Conservation (phyloP, 2,113 vertebrate genomes). For the Elgaria multicarinata region DNA sequence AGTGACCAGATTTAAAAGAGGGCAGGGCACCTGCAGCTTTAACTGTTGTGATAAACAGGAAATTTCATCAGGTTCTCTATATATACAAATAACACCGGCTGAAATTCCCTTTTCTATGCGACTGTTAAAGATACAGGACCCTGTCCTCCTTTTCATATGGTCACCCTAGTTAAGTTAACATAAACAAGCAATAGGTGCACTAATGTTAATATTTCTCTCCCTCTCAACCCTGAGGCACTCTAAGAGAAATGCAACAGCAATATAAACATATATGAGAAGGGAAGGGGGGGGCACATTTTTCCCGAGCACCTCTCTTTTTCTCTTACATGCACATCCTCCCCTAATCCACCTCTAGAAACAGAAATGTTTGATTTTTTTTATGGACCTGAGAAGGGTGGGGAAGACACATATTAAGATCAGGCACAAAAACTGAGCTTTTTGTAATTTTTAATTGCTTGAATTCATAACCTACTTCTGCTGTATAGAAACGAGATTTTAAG, state of each 20-base stretch:
- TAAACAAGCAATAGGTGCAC: not conserved
- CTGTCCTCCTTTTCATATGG: too few species aligned
- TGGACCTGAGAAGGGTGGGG: slow-evolving; percentile 38
- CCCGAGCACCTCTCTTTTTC: slow-evolving; percentile 51
- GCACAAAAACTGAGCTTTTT: slow-evolving; percentile 72
- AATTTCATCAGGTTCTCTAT: too few species aligned
- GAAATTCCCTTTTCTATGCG: too few species aligned
- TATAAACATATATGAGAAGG: not conserved
- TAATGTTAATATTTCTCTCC: slow-evolving; percentile 22
- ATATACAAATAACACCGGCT: too few species aligned
- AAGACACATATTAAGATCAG: slow-evolving; percentile 61
- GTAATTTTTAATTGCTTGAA: slow-evolving; percentile 78
- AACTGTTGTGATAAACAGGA: too few species aligned
- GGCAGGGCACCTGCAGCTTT: too few species aligned
- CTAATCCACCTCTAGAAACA: not conserved
- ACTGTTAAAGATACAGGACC: too few species aligned
- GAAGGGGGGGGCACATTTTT: slow-evolving; percentile 7
- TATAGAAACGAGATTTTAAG: slow-evolving; percentile 55
- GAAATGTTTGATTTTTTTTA: too few species aligned
- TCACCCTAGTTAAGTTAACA: too few species aligned
- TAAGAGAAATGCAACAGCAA: slow-evolving; percentile 37
- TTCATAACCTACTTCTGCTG: slow-evolving; percentile 73
- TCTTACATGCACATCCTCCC: not conserved
- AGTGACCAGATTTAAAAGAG: too few species aligned
- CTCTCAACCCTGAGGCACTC: slow-evolving; percentile 36